Evolutionary conservation across 92 coral and sea anemone genomes (phyloP).

Genomic region (Umimayanthus chanpuru): DNA sequence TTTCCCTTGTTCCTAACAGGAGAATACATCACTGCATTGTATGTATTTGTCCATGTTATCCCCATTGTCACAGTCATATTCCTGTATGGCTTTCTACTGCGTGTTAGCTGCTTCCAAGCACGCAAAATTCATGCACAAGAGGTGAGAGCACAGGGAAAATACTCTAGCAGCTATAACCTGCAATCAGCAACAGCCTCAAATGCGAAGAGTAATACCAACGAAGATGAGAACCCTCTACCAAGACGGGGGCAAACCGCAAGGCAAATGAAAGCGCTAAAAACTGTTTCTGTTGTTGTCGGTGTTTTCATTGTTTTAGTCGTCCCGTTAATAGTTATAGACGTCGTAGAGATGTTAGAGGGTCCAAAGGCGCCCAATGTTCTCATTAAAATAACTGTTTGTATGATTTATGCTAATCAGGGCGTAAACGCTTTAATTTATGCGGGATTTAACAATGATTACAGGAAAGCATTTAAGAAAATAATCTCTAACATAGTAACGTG

Average conservation of each 20-base stretch:
- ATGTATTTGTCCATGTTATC: slow-evolving; percentile 59
- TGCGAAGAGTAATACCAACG: neutral
- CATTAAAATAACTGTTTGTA: slow-evolving; percentile 61
- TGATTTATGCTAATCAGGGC: slow-evolving; percentile 82
- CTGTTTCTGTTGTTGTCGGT: slow-evolving; percentile 74
- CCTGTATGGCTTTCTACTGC: slow-evolving; percentile 69
- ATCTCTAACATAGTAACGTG: slow-evolving; percentile 8
- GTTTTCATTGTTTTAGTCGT: slow-evolving; percentile 68
- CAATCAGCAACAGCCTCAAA: neutral
- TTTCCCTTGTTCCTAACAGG: slow-evolving; percentile 61
- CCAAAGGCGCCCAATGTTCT: slow-evolving; percentile 53
- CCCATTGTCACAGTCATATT: slow-evolving; percentile 60
- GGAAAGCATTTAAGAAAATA: slow-evolving; percentile 70
- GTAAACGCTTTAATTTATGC: slow-evolving; percentile 81
- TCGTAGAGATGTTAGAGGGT: slow-evolving; percentile 64
- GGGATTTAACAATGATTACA: slow-evolving; percentile 71
- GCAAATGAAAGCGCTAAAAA: slow-evolving; percentile 61
- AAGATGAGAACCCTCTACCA: neutral
- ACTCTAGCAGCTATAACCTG: neutral
- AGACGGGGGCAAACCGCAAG: slow-evolving; percentile 38
- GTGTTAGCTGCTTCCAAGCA: slow-evolving; percentile 67
- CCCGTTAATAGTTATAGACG: slow-evolving; percentile 70
- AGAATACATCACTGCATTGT: slow-evolving; percentile 59
- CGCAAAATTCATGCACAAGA: slow-evolving; percentile 68
- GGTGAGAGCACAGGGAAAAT: slow-evolving; percentile 39